phyloP scores from a whole-genome alignment of 2,888 invertebrate species.

The Conomelus anceps region DNA sequence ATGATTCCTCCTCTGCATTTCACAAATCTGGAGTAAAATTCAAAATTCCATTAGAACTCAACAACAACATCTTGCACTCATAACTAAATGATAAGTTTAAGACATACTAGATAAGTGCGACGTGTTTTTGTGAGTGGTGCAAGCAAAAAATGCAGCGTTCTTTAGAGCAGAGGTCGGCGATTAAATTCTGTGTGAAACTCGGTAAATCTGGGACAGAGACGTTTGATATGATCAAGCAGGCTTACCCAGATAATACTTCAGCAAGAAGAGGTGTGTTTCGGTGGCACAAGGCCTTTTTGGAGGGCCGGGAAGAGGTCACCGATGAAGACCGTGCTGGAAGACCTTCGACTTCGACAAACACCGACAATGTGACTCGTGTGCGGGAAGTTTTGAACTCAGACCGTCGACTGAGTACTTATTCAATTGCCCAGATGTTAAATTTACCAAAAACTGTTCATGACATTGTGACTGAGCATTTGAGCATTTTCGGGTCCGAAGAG shows the following conservation, averaged over 20 bases:
- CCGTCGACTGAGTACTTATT: not conserved
- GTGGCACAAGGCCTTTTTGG: not conserved
- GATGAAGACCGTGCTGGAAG: not conserved
- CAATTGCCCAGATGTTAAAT: not conserved
- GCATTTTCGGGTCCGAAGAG: not conserved
- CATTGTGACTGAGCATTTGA: no score
- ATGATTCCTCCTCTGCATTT: constrained; percentile 79
- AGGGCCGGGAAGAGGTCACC: not conserved
- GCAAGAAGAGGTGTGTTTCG: not conserved
- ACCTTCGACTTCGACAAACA: not conserved
- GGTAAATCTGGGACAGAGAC: not conserved
- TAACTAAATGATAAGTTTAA: no score
- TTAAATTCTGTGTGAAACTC: not conserved
- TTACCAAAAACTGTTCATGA: no score
- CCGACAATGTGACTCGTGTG: not conserved
- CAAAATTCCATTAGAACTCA: not conserved
- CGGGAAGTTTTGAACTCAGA: not conserved
- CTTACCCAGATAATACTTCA: not conserved
- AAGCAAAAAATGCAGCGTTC: not conserved
- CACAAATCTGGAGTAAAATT: constrained; percentile 61
- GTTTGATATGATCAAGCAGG: not conserved
- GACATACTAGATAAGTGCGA: no score
- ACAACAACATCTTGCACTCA: not conserved
- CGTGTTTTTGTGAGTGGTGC: not conserved
- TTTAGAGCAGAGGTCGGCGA: not conserved